A percentile compares a stretch with the other conserved stretches of the same genome.
Conservation (phyloP, 1,140 invertebrate species). For the Calephelis virginiensis region DNA sequence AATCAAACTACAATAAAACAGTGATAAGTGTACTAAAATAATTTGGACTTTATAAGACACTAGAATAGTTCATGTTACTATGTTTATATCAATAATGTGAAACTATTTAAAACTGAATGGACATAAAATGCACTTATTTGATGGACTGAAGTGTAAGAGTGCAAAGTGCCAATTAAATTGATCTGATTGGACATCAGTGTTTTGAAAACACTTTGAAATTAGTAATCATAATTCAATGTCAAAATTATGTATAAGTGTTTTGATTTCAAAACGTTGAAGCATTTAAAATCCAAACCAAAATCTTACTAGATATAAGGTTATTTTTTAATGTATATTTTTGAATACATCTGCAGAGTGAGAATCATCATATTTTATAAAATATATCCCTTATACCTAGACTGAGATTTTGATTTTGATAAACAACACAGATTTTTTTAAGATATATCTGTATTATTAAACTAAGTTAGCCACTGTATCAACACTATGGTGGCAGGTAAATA, state of each 20-base stretch:
- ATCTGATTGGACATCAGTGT: conserved; percentile 9
- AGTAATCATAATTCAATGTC: neutral
- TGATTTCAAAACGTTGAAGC: neutral
- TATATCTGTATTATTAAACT: conserved; percentile 5
- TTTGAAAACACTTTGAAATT: neutral
- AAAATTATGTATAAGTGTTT: neutral
- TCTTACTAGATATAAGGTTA: conserved; percentile 10
- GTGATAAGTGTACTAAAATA: too few relatives aligned
- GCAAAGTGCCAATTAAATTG: conserved; percentile 9
- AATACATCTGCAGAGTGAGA: neutral
- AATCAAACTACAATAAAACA: too few relatives aligned
- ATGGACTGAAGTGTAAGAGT: conserved; percentile 14
- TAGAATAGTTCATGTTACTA: neutral
- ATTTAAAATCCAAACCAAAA: conserved; percentile 11
- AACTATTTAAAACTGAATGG: neutral
- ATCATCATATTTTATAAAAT: neutral
- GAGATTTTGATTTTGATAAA: conserved; percentile 9
- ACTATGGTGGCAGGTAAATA: conserved; percentile 1
- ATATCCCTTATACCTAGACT: neutral
- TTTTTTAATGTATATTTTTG: conserved; percentile 10
- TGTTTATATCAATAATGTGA: neutral
- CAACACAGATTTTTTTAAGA: neutral
- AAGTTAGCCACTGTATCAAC: neutral
- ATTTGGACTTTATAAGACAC: neutral
- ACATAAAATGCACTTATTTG: conserved; percentile 1